Conservation (phyloP, 2,113 vertebrate species). For the Vulpes lagopus region DNA sequence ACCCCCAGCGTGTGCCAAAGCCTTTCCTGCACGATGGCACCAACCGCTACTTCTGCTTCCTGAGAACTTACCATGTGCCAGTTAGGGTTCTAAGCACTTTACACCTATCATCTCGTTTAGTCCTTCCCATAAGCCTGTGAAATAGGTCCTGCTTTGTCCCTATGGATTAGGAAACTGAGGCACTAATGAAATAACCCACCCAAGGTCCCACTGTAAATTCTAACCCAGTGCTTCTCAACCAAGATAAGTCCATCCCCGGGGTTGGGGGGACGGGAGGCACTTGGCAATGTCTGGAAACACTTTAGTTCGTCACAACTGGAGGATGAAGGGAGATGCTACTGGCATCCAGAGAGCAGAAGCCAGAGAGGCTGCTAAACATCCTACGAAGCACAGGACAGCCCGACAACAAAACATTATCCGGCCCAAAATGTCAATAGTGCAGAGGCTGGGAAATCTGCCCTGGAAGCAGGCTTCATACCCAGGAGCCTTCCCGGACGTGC, state of each 20-base stretch:
- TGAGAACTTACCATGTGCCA: no score
- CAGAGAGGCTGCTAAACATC: not conserved
- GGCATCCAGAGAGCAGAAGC: not conserved
- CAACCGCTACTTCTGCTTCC: fast-evolving
- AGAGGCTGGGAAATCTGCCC: not conserved
- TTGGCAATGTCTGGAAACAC: not conserved
- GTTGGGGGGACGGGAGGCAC: not conserved
- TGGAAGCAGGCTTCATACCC: no score
- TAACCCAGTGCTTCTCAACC: not conserved
- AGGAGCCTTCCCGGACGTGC: not conserved
- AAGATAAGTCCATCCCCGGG: not conserved
- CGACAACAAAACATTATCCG: not conserved
- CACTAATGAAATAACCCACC: not conserved
- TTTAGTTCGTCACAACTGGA: not conserved
- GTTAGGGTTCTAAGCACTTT: not conserved
- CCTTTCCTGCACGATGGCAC: not conserved
- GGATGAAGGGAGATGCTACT: no score
- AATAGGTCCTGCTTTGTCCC: not conserved
- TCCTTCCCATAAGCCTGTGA: not conserved
- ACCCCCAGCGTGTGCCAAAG: fast-evolving
- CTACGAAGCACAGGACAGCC: not conserved
- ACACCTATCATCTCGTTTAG: not conserved
- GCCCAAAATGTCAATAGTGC: fast-evolving
- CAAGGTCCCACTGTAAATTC: not conserved
- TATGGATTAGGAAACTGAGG: not conserved